Percentiles rank a stretch among this genome's conserved stretches.
Evolutionary conservation across 2,888 invertebrate species (phyloP).

Genomic region (Salpingus planirostris): DNA sequence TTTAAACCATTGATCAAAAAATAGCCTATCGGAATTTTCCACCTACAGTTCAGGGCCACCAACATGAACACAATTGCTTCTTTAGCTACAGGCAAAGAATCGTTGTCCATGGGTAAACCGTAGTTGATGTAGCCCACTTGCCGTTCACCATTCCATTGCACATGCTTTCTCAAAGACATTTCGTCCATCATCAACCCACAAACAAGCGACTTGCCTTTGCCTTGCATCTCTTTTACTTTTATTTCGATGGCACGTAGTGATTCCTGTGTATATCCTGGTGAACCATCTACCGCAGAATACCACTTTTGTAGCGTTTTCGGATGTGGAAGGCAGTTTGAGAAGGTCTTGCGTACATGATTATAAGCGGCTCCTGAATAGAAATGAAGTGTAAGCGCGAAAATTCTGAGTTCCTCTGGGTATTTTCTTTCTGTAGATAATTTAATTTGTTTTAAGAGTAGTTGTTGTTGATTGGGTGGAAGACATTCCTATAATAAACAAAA

Average conservation of each 20-base stretch:
- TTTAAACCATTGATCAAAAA: constrained; percentile 17
- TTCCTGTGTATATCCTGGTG: constrained; percentile 15
- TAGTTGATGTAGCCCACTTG: background rate
- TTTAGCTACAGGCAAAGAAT: constrained; percentile 5
- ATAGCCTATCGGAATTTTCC: constrained; percentile 19
- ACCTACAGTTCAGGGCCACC: constrained; percentile 14
- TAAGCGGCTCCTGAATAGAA: constrained; percentile 8
- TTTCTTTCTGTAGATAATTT: no score
- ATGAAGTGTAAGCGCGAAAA: constrained; percentile 6
- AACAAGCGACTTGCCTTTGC: no score
- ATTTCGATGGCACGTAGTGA: constrained; percentile 15
- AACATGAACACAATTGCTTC: constrained; percentile 16
- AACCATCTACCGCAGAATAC: constrained; percentile 14
- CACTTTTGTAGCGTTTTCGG: constrained; percentile 16
- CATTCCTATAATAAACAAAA: no score
- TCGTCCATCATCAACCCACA: background rate
- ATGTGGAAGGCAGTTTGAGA: constrained; percentile 14
- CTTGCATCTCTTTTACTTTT: background rate
- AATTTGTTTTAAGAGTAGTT: no score
- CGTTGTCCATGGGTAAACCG: background rate
- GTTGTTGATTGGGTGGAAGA: no score
- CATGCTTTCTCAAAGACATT: background rate
- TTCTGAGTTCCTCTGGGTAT: background rate
- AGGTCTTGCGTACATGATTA: constrained; percentile 4
- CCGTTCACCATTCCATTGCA: background rate